Conservation (phyloP, 2,113 vertebrate species). For the Scytalopus superciliaris region DNA sequence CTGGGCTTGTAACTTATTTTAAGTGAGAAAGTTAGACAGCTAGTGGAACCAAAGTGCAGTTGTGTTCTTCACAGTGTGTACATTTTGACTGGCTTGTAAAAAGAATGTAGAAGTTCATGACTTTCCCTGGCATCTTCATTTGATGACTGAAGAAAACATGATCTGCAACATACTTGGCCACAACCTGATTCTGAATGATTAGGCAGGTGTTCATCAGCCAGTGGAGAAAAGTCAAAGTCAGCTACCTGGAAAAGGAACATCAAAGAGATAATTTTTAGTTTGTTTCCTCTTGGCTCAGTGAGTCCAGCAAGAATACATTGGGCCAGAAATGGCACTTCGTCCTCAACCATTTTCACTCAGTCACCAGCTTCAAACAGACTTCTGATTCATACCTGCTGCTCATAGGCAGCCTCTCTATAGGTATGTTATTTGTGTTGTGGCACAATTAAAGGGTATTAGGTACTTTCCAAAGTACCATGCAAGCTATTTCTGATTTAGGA, state of each 20-base stretch:
- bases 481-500: not conserved
- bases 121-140: slow-evolving; percentile 60
- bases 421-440: not conserved
- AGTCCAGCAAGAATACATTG: not conserved
- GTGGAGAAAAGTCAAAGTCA: slow-evolving; percentile 76
- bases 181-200: slow-evolving; percentile 31
- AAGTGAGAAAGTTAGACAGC: not conserved
- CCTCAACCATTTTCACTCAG: not conserved
- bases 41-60: not conserved
- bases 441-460: not conserved
- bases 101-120: slow-evolving; percentile 65
- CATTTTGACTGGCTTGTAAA: slow-evolving; percentile 70
- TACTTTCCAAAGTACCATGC: not conserved
- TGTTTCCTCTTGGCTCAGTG: not conserved
- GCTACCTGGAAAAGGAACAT: slow-evolving; percentile 59
- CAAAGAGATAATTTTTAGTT: not conserved
- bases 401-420: not conserved
- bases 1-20: not conserved
- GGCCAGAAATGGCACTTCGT: not conserved
- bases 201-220: slow-evolving; percentile 54
- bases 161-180: slow-evolving; percentile 56
- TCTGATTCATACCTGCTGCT: not conserved
- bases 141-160: slow-evolving; percentile 38
- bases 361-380: not conserved
- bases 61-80: slow-evolving; percentile 69